Evolutionary conservation across 2,113 vertebrate genomes (phyloP), one percentile per base, ranked within the genome.

Genomic region (Pollachius pollachius): DNA sequence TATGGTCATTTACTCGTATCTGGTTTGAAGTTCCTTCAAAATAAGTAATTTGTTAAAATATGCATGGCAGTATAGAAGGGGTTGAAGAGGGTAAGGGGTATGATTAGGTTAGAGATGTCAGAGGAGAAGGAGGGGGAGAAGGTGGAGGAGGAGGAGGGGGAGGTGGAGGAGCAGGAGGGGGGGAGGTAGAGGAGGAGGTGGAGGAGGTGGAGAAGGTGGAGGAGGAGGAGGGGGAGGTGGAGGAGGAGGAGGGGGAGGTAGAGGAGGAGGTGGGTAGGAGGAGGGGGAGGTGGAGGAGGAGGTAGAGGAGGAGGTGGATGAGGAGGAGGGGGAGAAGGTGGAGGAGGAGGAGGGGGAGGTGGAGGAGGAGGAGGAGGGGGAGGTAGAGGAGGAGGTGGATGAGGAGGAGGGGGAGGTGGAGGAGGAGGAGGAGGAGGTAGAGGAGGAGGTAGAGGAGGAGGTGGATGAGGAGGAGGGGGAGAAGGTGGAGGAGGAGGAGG

Each of bases 21-120:
- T n/a, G 58, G 57, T 52, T 3, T 60, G 8, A 3, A 18, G 6
- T 12, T 9, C 17, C 18, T 48, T 48, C 41, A 48, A 48, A 48
- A 13, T 11, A 48, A 48, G 41, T 48, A 6, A 9, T 48, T 48
- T 48, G 41, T 48, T 12, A 48, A 9, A 48, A 48, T 13, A 48
- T 48, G 41, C 41, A 48, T 9, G 12, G 41, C 23, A 37, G 52
- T 7, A 17, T 64, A 41, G 69, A 62, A 79, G 64, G 75, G 64
- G 52, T 75, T 84, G 64, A 65, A 81, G 74, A 73, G 76, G 73
- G 73, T 71, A 70, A 81, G 74, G 71, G 13, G 17, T 79, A 69
- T 66, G 21, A 60, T 2, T 15, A 60, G 21, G 58, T 3, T 78
- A 76, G 77, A 76, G 41, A 9, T 9, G 11, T 13, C 41, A 48